Evolutionary conservation across 2,797 vertebrate genomes (phyloP), one percentile per base, ranked within the genome.

Genomic region (Megalops cyprinoides): DNA sequence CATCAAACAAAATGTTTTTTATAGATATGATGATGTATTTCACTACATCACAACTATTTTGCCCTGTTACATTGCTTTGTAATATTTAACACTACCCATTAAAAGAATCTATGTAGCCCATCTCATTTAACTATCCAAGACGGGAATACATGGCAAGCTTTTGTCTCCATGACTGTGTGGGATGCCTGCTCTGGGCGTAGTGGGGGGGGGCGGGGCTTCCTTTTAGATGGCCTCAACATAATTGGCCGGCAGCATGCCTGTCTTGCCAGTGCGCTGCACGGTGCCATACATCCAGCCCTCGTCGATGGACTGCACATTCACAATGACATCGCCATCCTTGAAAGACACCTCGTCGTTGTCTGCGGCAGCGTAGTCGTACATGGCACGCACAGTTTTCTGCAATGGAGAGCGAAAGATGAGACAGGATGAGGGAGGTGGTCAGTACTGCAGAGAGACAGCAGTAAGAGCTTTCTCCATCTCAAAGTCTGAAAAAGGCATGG

Each of bases 281-380:
- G 98, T 99, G 23, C 98, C 98, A 0, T 99, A 99, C 98, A 99
- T 99, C 98, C 98, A 99, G 25, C 98, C 98, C 88, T 99, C 98
- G 0, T 99, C 98, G 0, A 99, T 97, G 51, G 97, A 91, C 89
- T 99, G 98, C 18, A 97, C 98, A 0, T 99, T 99, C 0, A 99
- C 92, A 0, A 99, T 98, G 7, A 97, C 95, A 65, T 99, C 98
- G 0, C 97, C 94, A 0, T 99, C 98, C 87, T 96, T 98, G 93
- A 99, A 99, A 88, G 97, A 97, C 31, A 99, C 96, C 89, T 99
- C 98, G 0, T 99, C 98, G 0, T 87, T 96, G 31, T 99, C 98
- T 0, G 97, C 95, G 0, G 96, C 97, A 0, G 82, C 69, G 82
- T 99, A 99, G 89, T 99, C 98, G 0, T 99, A 99, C 92, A 99